Percentiles rank a stretch among this genome's conserved stretches.
These are phyloP conservation scores for Littorina saxatilis DNA, from an alignment of 1,140 invertebrate genomes.

Conservation along the genomic window DNA sequence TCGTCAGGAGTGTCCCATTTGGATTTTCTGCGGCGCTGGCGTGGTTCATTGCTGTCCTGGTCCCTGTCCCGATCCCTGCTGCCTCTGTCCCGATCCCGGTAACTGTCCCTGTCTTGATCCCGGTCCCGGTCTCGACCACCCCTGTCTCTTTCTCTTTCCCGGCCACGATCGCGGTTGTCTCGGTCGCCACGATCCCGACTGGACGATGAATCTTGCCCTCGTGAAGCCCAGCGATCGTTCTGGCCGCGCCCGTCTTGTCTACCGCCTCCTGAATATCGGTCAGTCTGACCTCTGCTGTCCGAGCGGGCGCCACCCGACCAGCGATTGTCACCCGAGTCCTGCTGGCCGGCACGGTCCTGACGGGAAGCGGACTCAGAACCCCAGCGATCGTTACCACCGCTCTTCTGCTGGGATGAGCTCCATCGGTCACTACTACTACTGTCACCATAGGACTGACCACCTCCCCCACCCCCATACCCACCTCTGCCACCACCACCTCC, in stretches of 20 bases:
- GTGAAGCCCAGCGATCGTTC: conserved; percentile 4
- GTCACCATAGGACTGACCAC: too few relatives aligned
- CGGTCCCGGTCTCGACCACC: conserved; percentile 7
- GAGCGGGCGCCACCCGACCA: conserved; percentile 23
- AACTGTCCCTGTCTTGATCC: background rate
- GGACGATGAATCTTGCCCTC: background rate
- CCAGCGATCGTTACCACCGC: background rate
- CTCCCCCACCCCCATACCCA: conserved; percentile 17
- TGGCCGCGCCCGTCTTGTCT: conserved; percentile 13
- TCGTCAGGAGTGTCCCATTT: conserved; percentile 31
- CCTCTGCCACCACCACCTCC: conserved; percentile 1
- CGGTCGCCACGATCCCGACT: conserved; percentile 37
- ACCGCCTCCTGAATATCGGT: conserved; percentile 22
- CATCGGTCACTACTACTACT: conserved; percentile 24
- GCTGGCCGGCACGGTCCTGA: background rate
- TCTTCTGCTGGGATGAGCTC: conserved; percentile 18
- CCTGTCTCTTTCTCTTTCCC: conserved; percentile 29
- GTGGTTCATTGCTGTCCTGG: conserved; percentile 14
- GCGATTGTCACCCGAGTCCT: background rate
- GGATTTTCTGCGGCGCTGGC: conserved; percentile 22
- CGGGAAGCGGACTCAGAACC: too few relatives aligned
- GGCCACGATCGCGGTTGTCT: conserved; percentile 36
- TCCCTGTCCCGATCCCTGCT: conserved; percentile 22
- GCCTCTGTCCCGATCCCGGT: conserved; percentile 14
- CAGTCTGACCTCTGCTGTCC: background rate